A percentile compares a stretch with the other conserved stretches of the same genome.
These are phyloP conservation scores for Montipora sp. DNA, from an alignment of 64 coral and sea anemone species.

Conservation along the genomic window DNA sequence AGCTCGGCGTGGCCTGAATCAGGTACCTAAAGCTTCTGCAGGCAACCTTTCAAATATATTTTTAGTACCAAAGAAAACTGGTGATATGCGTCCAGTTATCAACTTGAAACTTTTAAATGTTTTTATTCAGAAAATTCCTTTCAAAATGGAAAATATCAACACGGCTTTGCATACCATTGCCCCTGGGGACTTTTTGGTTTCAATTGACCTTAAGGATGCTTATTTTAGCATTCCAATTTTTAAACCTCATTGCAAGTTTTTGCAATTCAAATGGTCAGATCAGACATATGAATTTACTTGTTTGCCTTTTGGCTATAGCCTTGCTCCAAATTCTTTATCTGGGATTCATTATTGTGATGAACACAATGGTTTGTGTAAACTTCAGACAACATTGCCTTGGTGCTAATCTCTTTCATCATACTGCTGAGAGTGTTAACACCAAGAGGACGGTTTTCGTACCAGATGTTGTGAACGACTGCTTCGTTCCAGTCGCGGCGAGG, in stretches of 20 bases:
- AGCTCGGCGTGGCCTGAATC: no score
- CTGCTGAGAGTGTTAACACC: no score
- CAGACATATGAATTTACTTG: conserved; percentile 48
- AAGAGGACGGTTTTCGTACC: no score
- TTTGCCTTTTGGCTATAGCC: conserved; percentile 49
- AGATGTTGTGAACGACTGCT: no score
- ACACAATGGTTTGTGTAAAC: no score
- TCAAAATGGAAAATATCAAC: conserved; percentile 65
- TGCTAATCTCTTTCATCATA: no score
- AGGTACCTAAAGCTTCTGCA: no score
- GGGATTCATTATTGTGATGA: no score
- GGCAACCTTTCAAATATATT: conserved; percentile 4
- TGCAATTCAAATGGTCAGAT: conserved; percentile 29
- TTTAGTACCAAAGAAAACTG: conserved; percentile 54
- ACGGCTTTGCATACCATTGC: background rate
- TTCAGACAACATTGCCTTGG: no score
- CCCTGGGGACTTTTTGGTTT: background rate
- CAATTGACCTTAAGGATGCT: conserved; percentile 55
- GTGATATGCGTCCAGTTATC: conserved; percentile 64
- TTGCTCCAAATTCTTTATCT: background rate
- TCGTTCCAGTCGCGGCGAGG: no score
- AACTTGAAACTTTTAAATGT: conserved; percentile 52
- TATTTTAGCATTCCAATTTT: conserved; percentile 57
- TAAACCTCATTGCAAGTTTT: conserved; percentile 37
- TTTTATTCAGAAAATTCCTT: conserved; percentile 61